Percentiles rank a stretch among this genome's conserved stretches.
Conservation (phyloP, 2,888 invertebrate species). For the Prionchulus punctatus region DNA sequence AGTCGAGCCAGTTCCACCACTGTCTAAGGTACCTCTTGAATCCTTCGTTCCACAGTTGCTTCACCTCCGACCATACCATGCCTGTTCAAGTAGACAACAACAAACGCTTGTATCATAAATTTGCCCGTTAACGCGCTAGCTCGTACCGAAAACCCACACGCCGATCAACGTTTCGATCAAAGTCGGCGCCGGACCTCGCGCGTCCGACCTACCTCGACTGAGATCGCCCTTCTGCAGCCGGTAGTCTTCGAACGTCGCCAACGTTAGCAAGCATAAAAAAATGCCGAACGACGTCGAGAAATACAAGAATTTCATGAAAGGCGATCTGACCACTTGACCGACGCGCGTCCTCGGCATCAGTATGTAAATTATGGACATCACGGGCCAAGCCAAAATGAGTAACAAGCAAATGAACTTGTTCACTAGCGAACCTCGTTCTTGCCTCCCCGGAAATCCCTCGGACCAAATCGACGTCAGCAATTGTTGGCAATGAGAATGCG, state of each 20-base stretch:
- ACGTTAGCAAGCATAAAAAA: conserved; percentile 40
- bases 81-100: conserved; percentile 25
- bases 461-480: conserved; percentile 43
- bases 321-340: conserved; percentile 40
- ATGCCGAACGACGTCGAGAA: conserved; percentile 43
- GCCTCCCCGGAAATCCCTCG: conserved; percentile 41
- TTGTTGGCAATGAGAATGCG: conserved; percentile 44
- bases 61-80: conserved; percentile 44
- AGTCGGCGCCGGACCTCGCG: conserved; percentile 40
- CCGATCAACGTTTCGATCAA: conserved; percentile 41
- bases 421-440: conserved; percentile 36
- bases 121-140: not conserved
- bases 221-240: conserved; percentile 21
- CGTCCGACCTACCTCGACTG: conserved; percentile 25
- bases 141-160: conserved; percentile 41
- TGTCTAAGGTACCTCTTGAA: conserved; percentile 41
- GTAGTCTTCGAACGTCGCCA: conserved; percentile 33
- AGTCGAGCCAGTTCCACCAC: conserved; percentile 46
- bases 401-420: conserved; percentile 39
- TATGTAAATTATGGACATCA: conserved; percentile 31
- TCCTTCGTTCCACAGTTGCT: conserved; percentile 45
- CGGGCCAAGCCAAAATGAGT: conserved; percentile 39
- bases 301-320: conserved; percentile 45
- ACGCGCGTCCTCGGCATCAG: conserved; percentile 37
- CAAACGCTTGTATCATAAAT: not conserved